Evolutionary conservation across 1,140 invertebrate species (phyloP).

Genomic region (Manduca sexta): DNA sequence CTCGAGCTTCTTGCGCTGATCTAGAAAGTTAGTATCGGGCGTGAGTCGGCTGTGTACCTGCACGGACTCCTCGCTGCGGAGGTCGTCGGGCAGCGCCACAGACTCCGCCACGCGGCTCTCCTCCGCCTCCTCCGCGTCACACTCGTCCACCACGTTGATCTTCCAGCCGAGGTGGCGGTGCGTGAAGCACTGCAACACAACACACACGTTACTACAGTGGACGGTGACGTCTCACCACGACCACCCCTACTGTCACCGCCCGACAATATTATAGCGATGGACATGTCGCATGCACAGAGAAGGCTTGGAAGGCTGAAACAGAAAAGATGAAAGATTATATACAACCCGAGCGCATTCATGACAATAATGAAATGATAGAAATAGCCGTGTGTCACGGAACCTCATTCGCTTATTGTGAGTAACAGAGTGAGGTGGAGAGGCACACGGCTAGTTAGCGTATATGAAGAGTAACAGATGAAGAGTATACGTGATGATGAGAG

Average conservation of each 20-base stretch:
- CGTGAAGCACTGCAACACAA: constrained; percentile 85
- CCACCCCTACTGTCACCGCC: constrained; percentile 26
- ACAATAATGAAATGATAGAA: background rate
- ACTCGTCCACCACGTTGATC: constrained; percentile 91
- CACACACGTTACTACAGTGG: background rate
- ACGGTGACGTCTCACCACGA: too few relatives aligned
- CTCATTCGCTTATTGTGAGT: background rate
- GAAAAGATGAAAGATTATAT: constrained; percentile 62
- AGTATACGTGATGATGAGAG: background rate
- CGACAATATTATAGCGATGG: constrained; percentile 27
- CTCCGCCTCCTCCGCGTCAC: constrained; percentile 78
- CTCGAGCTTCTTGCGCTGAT: constrained; percentile 74
- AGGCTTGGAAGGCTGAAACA: constrained; percentile 70
- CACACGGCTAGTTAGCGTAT: too few relatives aligned
- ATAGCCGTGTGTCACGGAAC: background rate
- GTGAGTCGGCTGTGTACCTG: constrained; percentile 81
- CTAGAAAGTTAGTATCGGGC: constrained; percentile 78
- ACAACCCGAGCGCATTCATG: constrained; percentile 28
- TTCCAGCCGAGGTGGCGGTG: constrained; percentile 96
- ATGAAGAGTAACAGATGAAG: background rate
- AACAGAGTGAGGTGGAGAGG: too few relatives aligned
- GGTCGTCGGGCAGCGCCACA: constrained; percentile 42
- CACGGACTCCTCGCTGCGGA: constrained; percentile 75
- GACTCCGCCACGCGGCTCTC: constrained; percentile 68
- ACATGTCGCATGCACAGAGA: constrained; percentile 59